Evolutionary conservation across 2,113 vertebrate genomes (phyloP).

Genomic region (Charina bottae): DNA sequence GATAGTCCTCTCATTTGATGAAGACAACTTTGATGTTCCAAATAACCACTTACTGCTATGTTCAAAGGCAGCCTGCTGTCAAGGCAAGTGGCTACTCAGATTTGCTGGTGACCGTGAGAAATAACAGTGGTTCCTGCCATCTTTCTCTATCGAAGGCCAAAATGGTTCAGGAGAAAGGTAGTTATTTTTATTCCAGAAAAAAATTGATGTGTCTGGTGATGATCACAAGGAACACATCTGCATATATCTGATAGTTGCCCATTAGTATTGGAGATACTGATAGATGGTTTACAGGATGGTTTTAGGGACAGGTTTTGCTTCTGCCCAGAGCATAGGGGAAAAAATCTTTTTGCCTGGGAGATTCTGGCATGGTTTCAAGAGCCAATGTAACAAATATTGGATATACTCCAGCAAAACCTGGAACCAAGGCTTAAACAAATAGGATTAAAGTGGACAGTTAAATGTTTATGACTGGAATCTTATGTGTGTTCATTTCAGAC

Average conservation of each 20-base stretch:
- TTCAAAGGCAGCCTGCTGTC: background rate
- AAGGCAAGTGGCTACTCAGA: background rate
- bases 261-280: constrained; percentile 47
- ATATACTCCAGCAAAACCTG: background rate
- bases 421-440: background rate
- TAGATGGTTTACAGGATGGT: background rate
- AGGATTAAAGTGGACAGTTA: background rate
- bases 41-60: constrained; percentile 2
- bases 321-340: constrained; percentile 40
- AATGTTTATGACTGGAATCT: background rate
- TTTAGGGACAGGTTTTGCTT: constrained; percentile 30
- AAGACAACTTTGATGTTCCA: constrained; percentile 37
- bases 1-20: background rate
- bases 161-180: background rate
- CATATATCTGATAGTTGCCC: constrained; percentile 1
- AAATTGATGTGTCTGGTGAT: background rate
- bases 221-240: background rate
- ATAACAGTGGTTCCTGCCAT: constrained; percentile 1
- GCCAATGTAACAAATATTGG: background rate
- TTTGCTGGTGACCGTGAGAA: constrained; percentile 24
- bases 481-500: background rate
- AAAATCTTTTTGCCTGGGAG: background rate
- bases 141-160: background rate
- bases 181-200: background rate
- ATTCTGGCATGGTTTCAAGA: constrained; percentile 27